Base-by-base conservation (phyloP, 2,888 invertebrate genomes). In the Lasioglossum pauxillum region DNA sequence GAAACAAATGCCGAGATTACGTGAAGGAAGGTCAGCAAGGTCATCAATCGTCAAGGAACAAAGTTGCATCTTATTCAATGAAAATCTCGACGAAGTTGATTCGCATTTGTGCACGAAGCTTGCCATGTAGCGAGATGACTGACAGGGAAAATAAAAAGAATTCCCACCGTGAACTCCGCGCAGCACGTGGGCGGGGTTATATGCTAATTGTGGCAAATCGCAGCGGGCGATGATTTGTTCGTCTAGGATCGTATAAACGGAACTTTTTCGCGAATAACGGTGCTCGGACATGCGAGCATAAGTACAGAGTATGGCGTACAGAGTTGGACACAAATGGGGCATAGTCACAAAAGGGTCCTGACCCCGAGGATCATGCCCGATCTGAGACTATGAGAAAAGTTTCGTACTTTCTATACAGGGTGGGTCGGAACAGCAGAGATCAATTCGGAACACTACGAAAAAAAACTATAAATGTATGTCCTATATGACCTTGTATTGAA, bases 211-310 rank as follows among this genome's bases (percentile, higher is more conserved):
- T 74, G 86, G 81, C 84, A 79, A 84, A 84, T 84, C 84, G 60
- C 85, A 84, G 84, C 86, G 76, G 86, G 84, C 81, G 84, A 84
- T 82, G 84, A 84, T 84, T 86, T 84, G 81, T 82, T 81, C 76
- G 84, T 74, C 38, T 74, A 80, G 67, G 57, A 64, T 41, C 78
- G 77, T 72, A 77, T 81, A 86, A 86, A 78, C 49, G 84, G 41
- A 72, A 74, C 60, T 84, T 86, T 86, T 86, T 73, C 73, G 38
- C 41, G 81, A 80, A 77, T 82, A 85, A 86, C 81, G 86, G 38
- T 60, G 35, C 16, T 19, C 8, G 8, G 73, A 82, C 86, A 86
- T 85, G 86, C 86, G 79, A 86, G 44, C 71, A 27, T 44, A 27
- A 60, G 60, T 60, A 60, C 27, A 27, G 60, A 41, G 27, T 31